phyloP scores from a whole-genome alignment of 2,797 vertebrate genomes.

The Rhinatrema bivittatum region DNA sequence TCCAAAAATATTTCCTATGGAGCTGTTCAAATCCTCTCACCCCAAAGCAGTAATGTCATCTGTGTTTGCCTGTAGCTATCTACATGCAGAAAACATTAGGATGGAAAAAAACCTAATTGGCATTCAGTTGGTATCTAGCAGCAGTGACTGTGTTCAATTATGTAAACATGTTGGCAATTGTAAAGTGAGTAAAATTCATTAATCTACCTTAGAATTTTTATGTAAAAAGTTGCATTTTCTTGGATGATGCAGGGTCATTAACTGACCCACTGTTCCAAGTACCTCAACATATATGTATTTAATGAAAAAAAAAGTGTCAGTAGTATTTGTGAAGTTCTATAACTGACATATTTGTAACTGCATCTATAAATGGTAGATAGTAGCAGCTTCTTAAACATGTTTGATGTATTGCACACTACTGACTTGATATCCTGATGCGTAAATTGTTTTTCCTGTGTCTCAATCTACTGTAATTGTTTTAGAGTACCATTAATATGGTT shows the following conservation, averaged over 20 bases:
- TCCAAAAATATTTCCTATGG: slow-evolving; percentile 16
- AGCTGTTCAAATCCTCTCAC: slow-evolving; percentile 20
- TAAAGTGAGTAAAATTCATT: slow-evolving; percentile 13
- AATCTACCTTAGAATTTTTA: slow-evolving; percentile 16
- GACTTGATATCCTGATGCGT: too few species aligned
- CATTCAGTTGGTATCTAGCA: slow-evolving; percentile 13
- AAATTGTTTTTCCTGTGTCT: too few species aligned
- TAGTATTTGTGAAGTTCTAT: too few species aligned
- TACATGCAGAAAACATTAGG: slow-evolving; percentile 16
- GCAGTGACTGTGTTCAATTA: slow-evolving; percentile 19
- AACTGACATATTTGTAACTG: too few species aligned
- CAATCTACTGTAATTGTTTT: neutral
- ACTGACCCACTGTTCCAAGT: slow-evolving; percentile 2
- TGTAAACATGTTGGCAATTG: slow-evolving; percentile 7
- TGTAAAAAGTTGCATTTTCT: slow-evolving; percentile 4
- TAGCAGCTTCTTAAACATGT: too few species aligned
- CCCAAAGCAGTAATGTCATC: slow-evolving; percentile 12
- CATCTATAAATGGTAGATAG: too few species aligned
- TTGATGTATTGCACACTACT: too few species aligned
- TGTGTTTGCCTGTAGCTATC: slow-evolving; percentile 21
- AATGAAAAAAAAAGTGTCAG: too few species aligned
- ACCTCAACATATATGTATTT: slow-evolving; percentile 17
- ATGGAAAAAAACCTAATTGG: slow-evolving; percentile 23
- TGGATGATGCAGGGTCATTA: neutral
- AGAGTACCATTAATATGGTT: neutral